Base-by-base conservation (phyloP, 2,797 vertebrate genomes). In the Sebastes oblongus region DNA sequence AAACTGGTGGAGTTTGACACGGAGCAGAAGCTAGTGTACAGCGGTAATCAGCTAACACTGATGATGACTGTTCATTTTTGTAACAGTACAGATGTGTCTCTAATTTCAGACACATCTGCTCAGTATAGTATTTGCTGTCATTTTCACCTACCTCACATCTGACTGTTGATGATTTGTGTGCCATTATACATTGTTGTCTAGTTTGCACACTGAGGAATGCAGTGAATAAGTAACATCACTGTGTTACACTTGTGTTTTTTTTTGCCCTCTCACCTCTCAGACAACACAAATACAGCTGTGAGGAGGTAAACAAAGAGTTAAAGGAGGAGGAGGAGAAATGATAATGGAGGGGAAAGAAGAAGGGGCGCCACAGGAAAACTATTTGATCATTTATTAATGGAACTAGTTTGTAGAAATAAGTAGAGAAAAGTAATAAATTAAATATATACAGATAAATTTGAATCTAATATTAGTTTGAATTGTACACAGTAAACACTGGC, bases 281-380 rank as follows among this genome's bases (percentile, higher is more conserved):
- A 68, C 80, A 86, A 77, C 73, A 74, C 93, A 93, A 93, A 95
- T 81, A 94, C 89, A 93, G 88, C 91, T 90, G 84, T 34, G 66
- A 69, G 22, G 62, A 59, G 70, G 60, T 39, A 74, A 75, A 86
- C 74, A 82, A 68, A 77, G 30, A 67, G 25, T 64, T 42, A 24
- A n/a, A 80, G 59, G 16, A 20, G 71, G 77, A 52, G 14, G 14
- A 46, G 42, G 7, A 46, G 42, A 7, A 20, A 39, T 3, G 2
- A 27, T 82, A 6, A 60, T 2, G 4, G 11, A 24, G 11, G 71
- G n/a, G 20, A 60, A 34, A 72, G 25, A 39, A 20, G 30, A 68
- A n/a, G 2, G 13, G 20, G 58, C 20, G 9, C 39, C 8, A 36
- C 62, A 67, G 60, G 24, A 74, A 70, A 52, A 27, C 8, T 59